phyloP scores from a whole-genome alignment of 2,888 invertebrate genomes.

The Mamestra brassicae region DNA sequence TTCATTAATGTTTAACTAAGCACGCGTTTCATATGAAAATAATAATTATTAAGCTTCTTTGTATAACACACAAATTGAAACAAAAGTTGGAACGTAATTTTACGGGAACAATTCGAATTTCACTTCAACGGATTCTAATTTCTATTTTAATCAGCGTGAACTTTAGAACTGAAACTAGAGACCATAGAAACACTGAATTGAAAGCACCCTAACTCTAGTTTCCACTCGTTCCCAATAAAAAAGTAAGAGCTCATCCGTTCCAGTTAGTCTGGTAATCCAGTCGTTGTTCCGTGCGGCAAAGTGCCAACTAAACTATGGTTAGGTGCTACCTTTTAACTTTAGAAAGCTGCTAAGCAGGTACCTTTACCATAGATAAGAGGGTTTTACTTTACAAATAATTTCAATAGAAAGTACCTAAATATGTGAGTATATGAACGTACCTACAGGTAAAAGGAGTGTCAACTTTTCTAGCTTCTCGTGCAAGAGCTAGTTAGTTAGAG shows the following conservation, averaged over 20 bases:
- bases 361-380: neutral
- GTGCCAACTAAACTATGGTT: neutral
- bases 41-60: neutral
- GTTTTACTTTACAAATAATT: neutral
- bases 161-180: neutral
- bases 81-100: neutral
- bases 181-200: conserved; percentile 15
- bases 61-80: neutral
- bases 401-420: neutral
- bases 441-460: too few species aligned
- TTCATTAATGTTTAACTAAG: conserved; percentile 7
- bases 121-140: neutral
- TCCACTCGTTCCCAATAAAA: neutral
- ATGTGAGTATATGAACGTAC: too few species aligned
- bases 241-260: conserved; percentile 18
- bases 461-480: conserved; percentile 1
- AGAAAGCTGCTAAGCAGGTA: neutral
- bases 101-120: neutral
- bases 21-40: neutral
- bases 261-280: neutral
- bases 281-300: neutral
- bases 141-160: neutral
- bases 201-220: neutral
- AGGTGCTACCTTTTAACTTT: neutral
- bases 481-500: neutral